A percentile compares a stretch with the other conserved stretches of the same genome.
Conservation (phyloP, 2,113 vertebrate species). For the Scortum barcoo region DNA sequence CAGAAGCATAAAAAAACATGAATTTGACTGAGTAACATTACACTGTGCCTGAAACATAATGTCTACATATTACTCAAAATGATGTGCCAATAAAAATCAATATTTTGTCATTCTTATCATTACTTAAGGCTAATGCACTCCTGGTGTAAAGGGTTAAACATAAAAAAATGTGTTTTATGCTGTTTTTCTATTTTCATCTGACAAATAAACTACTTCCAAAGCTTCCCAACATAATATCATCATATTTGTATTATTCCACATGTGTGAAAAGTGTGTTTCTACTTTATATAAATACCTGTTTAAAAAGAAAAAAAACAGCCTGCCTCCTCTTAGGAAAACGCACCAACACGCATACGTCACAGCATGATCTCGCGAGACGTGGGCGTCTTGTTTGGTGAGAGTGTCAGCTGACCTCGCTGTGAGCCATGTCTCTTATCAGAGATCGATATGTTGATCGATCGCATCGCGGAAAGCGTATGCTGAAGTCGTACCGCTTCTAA, state of each 20-base stretch:
- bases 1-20: background rate
- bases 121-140: background rate
- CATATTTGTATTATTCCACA: background rate
- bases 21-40: background rate
- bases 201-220: background rate
- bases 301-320: background rate
- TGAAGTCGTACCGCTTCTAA: background rate
- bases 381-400: background rate
- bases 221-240: background rate
- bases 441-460: slow-evolving; percentile 33
- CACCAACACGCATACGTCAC: background rate
- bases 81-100: background rate
- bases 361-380: slow-evolving; percentile 62
- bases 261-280: background rate
- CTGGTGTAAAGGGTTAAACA: background rate
- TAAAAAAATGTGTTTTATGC: background rate
- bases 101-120: background rate
- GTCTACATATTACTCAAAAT: background rate
- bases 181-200: background rate
- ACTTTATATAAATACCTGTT: too few relatives aligned
- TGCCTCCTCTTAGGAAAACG: background rate
- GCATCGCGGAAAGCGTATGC: background rate
- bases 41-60: background rate
- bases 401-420: slow-evolving; percentile 71
- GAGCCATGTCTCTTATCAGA: slow-evolving; percentile 55